phyloP scores from a whole-genome alignment of 2,797 vertebrate genomes.

The Xiphophorus birchmanni region DNA sequence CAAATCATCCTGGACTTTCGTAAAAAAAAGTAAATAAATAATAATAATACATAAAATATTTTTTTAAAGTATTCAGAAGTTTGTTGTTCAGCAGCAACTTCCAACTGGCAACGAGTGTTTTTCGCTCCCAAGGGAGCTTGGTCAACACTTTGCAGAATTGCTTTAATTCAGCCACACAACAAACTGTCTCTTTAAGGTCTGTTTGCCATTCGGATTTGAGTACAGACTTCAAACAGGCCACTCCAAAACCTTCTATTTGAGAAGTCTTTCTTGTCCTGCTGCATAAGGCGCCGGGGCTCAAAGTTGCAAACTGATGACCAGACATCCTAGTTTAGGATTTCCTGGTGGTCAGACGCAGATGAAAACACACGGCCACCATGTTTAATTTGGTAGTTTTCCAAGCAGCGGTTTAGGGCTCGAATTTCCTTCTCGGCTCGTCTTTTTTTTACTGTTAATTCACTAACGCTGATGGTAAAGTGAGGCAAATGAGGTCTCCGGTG shows the following conservation, averaged over 20 bases:
- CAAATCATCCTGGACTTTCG: background rate
- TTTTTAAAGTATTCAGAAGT: background rate
- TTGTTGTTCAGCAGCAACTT: background rate
- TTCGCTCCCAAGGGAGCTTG: background rate
- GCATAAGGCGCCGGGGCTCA: background rate
- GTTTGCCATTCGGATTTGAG: background rate
- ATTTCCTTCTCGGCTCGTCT: background rate
- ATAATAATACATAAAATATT: background rate
- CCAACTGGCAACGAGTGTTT: background rate
- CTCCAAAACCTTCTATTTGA: background rate
- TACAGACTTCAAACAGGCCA: background rate
- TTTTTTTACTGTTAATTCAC: background rate
- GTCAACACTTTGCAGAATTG: background rate
- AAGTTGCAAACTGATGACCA: background rate
- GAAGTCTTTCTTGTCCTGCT: background rate
- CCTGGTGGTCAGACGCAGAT: background rate
- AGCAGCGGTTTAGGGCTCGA: background rate
- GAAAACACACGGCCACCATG: background rate
- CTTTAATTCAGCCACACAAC: background rate
- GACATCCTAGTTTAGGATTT: background rate
- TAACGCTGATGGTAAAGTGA: background rate
- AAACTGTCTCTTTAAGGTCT: background rate
- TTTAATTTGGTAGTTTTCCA: background rate
- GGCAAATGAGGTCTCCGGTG: background rate
- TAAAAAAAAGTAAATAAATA: background rate